Percentiles rank a stretch among this genome's conserved stretches.
phyloP scores from a whole-genome alignment of 1,140 invertebrate genomes.

The Triops longicaudatus region DNA sequence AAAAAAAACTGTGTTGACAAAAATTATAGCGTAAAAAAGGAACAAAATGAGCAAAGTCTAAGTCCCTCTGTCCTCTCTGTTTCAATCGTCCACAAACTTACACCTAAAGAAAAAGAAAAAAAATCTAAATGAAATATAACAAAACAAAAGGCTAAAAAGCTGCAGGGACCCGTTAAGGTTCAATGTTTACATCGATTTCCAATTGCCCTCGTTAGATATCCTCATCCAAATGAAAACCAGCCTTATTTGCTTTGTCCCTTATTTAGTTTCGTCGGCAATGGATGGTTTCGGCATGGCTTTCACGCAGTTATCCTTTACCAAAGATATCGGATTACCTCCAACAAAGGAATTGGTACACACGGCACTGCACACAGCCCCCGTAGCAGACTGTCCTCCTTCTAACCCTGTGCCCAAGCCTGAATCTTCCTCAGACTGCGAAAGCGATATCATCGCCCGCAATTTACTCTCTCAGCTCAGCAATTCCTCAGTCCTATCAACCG shows the following conservation, averaged over 20 bases:
- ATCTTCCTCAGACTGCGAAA: too few species aligned
- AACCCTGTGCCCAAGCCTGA: not conserved
- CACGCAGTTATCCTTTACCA: slow-evolving; percentile 14
- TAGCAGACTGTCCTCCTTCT: not conserved
- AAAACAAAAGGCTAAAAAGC: too few species aligned
- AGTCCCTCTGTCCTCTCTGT: too few species aligned
- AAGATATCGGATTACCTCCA: not conserved
- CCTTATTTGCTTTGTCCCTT: not conserved
- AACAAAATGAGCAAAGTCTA: too few species aligned
- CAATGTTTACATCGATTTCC: not conserved
- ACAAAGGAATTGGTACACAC: not conserved
- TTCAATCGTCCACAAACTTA: too few species aligned
- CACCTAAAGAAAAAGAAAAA: too few species aligned
- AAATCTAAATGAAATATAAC: too few species aligned
- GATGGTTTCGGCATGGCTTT: slow-evolving; percentile 1
- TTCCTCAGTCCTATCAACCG: not conserved
- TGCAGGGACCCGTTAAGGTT: too few species aligned
- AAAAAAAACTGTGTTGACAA: too few species aligned
- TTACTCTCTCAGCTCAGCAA: not conserved
- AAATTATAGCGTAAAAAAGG: too few species aligned
- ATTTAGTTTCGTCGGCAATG: slow-evolving; percentile 7
- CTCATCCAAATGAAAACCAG: not conserved
- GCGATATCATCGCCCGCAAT: not conserved
- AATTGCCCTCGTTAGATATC: not conserved
- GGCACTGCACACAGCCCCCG: not conserved